Percentiles rank a stretch among this genome's conserved stretches.
These are phyloP conservation scores for Orthonychiurus folsomi DNA, from an alignment of 2,888 invertebrate species.

Conservation along the genomic window DNA sequence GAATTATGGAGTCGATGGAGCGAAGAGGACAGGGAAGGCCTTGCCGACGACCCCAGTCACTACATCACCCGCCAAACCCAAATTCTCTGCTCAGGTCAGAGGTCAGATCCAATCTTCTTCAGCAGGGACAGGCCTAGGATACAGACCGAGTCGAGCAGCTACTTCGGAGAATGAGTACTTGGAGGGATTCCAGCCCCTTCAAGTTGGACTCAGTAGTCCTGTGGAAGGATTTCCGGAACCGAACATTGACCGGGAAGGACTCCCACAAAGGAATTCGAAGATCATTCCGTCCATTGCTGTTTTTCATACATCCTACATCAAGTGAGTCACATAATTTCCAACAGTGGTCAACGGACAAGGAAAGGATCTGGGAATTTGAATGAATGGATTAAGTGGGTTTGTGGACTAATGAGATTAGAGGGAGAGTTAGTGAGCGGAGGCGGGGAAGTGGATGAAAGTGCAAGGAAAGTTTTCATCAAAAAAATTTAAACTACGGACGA, in stretches of 20 bases:
- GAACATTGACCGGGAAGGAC: slow-evolving; percentile 2
- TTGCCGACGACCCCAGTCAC: background rate
- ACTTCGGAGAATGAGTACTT: slow-evolving; percentile 11
- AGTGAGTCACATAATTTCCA: background rate
- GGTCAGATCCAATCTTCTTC: background rate
- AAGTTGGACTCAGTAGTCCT: slow-evolving; percentile 13
- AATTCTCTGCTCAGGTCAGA: background rate
- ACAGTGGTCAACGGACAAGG: background rate
- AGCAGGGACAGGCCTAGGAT: background rate
- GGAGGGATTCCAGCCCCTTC: slow-evolving; percentile 10
- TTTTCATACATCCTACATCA: slow-evolving; percentile 22
- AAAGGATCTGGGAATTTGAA: background rate
- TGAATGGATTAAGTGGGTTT: background rate
- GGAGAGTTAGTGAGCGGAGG: background rate
- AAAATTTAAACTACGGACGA: too few species aligned
- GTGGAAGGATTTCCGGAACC: slow-evolving; percentile 13
- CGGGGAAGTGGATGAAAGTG: background rate
- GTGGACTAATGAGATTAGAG: background rate
- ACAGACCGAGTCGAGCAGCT: background rate
- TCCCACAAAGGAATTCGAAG: slow-evolving; percentile 7
- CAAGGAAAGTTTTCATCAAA: slow-evolving; percentile 1
- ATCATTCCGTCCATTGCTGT: slow-evolving; percentile 21
- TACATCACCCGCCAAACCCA: background rate
- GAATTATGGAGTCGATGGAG: background rate
- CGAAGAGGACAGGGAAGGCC: background rate